Base-by-base conservation (phyloP, 2,888 invertebrate genomes). In the Crioceris asparagi region DNA sequence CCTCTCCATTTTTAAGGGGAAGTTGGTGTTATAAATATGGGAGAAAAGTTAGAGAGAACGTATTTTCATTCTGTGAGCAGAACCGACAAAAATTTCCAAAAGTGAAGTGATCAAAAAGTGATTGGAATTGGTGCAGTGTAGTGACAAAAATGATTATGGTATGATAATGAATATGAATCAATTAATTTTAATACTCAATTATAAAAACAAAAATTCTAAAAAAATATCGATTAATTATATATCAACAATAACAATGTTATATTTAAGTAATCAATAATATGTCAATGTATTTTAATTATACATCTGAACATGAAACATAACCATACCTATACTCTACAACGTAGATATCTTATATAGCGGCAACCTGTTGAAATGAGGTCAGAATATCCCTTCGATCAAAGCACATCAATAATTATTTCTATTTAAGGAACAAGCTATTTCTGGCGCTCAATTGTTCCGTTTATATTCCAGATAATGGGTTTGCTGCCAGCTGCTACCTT, bases 21-120 rank as follows among this genome's bases (percentile, higher is more conserved):
- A 50, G 45, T 33, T 35, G 41, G 46, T 48, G 52, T 57, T 63
- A 64, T 64, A 64, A 50, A 62, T 62, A 60, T 50, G 48, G 52
- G 58, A 53, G 36, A 15, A 14, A 33, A 19, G 6, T 16, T 14
- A 53, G 52, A 52, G 55, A 53, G 50, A 49, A 50, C 56, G 54
- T 58, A 61, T 62, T 62, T 58, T 45, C 43, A 30, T 29, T 17
- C 35, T n/a, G n/a, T n/a, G n/a, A n/a, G n/a, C n/a, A n/a, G n/a
- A n/a, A n/a, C n/a, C n/a, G n/a, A n/a, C n/a, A n/a, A n/a, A n/a
- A n/a, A n/a, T n/a, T n/a, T n/a, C n/a, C n/a, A 21, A 21, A 6
- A 21, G 21, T 21, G 21, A 21, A 21, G 21, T 21, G 21, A 6
- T 21, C 10, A 10, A 21, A 7, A 21, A 21, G 21, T n/a, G n/a